These are phyloP conservation scores for Nephrocerus scutellatus DNA, from an alignment of 2,888 invertebrate genomes.

Conservation along the genomic window DNA sequence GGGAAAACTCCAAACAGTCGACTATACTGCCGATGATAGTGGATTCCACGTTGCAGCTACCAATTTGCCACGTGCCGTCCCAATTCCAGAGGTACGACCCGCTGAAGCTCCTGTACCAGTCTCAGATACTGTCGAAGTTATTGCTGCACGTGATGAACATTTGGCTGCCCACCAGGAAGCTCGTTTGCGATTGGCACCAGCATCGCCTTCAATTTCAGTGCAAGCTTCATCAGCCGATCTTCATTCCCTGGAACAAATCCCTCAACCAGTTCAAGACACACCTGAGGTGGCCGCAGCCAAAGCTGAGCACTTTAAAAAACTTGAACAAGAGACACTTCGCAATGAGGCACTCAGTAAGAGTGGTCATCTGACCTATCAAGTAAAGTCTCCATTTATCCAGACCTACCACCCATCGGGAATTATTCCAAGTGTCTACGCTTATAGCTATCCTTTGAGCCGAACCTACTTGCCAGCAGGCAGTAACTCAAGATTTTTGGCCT, in stretches of 20 bases:
- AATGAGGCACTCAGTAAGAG: slow-evolving; percentile 22
- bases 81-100: slow-evolving; percentile 31
- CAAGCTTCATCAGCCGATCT: slow-evolving; percentile 21
- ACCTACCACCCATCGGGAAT: slow-evolving; percentile 26
- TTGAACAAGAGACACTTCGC: slow-evolving; percentile 30
- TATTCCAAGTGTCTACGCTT: slow-evolving; percentile 26
- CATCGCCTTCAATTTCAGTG: slow-evolving; percentile 21
- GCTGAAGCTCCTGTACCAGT: slow-evolving; percentile 25
- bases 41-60: slow-evolving; percentile 60
- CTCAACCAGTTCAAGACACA: slow-evolving; percentile 40
- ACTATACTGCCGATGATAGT: slow-evolving; percentile 53
- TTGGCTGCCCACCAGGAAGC: slow-evolving; percentile 34
- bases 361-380: slow-evolving; percentile 16
- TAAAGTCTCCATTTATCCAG: slow-evolving; percentile 21
- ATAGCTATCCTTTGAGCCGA: slow-evolving; percentile 23
- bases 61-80: slow-evolving; percentile 50
- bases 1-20: slow-evolving; percentile 54
- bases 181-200: slow-evolving; percentile 30
- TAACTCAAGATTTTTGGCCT: slow-evolving; percentile 20
- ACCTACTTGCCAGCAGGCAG: slow-evolving; percentile 18
- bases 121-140: slow-evolving; percentile 33
- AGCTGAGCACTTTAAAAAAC: slow-evolving; percentile 30
- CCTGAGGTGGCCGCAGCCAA: slow-evolving; percentile 42
- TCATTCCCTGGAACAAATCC: slow-evolving; percentile 29
- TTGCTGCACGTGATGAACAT: slow-evolving; percentile 33